Percentiles rank a stretch among this genome's conserved stretches.
Evolutionary conservation across 2,797 vertebrate genomes (phyloP).

Genomic region (Cyclura pinguis): DNA sequence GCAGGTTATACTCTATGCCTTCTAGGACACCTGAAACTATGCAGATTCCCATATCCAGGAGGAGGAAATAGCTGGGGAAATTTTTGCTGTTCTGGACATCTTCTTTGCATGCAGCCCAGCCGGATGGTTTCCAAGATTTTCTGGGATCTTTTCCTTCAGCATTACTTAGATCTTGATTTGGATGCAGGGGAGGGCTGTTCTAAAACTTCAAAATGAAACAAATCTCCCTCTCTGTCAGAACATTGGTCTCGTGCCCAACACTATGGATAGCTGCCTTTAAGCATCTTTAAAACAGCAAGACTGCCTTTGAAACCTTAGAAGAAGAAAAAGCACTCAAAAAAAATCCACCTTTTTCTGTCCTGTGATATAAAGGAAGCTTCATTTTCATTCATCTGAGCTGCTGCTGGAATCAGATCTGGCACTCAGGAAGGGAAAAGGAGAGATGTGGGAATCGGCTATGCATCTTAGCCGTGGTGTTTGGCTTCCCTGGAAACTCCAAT

Average conservation of each 20-base stretch:
- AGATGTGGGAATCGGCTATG: neutral
- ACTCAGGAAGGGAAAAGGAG: neutral
- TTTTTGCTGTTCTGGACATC: too few relatives aligned
- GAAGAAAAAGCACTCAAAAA: too few relatives aligned
- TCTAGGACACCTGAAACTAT: neutral
- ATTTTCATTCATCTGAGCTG: neutral
- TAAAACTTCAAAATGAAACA: neutral
- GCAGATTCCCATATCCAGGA: neutral
- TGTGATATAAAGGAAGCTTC: neutral
- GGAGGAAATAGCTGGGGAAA: neutral
- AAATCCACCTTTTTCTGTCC: fast-evolving
- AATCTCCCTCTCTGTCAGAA: neutral
- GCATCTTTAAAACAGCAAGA: neutral
- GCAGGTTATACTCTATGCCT: neutral
- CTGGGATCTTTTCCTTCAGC: neutral
- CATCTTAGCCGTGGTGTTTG: fast-evolving
- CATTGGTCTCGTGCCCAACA: fast-evolving
- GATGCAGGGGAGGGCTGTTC: neutral
- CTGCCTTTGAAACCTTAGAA: neutral
- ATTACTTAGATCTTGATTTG: neutral
- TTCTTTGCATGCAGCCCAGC: neutral
- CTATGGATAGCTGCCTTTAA: neutral
- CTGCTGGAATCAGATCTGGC: neutral
- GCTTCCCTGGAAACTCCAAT: neutral
- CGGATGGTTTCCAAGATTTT: neutral